These are phyloP conservation scores for Pseudorhiza aurosa DNA, from an alignment of 30 jellyfish, hydroid and myxozoan genomes.

Conservation along the genomic window DNA sequence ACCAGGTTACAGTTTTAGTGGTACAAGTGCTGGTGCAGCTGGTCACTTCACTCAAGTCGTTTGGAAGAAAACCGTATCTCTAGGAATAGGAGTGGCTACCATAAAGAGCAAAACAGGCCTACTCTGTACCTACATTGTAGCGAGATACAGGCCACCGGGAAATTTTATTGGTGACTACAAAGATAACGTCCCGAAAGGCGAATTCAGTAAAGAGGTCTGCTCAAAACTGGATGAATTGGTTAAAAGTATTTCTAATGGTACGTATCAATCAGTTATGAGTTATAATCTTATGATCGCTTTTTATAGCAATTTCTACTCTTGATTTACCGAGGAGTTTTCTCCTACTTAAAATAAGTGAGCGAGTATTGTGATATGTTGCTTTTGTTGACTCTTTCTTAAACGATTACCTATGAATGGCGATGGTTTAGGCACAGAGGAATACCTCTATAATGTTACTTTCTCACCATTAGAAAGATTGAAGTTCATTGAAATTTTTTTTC, in stretches of 20 bases:
- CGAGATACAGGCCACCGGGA: constrained; percentile 86
- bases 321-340: no score
- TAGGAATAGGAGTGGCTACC: constrained; percentile 88
- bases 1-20: constrained; percentile 76
- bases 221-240: constrained; percentile 50
- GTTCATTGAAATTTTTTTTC: no score
- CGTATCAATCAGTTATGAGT: no score
- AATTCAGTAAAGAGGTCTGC: constrained; percentile 62
- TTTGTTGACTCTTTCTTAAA: no score
- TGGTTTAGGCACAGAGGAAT: no score
- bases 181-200: constrained; percentile 84
- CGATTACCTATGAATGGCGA: no score
- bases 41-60: constrained; percentile 95
- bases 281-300: no score
- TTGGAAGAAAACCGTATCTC: constrained; percentile 71
- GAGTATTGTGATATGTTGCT: no score
- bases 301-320: no score
- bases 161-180: constrained; percentile 78
- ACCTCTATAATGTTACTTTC: no score
- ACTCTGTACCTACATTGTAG: constrained; percentile 79
- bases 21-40: constrained; percentile 78
- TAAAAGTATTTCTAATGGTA: constrained; percentile 21
- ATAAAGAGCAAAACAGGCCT: constrained; percentile 44
- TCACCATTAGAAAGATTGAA: no score
- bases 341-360: no score